Evolutionary conservation across 1,140 invertebrate genomes (phyloP).

Genomic region (Anastatus disparis): DNA sequence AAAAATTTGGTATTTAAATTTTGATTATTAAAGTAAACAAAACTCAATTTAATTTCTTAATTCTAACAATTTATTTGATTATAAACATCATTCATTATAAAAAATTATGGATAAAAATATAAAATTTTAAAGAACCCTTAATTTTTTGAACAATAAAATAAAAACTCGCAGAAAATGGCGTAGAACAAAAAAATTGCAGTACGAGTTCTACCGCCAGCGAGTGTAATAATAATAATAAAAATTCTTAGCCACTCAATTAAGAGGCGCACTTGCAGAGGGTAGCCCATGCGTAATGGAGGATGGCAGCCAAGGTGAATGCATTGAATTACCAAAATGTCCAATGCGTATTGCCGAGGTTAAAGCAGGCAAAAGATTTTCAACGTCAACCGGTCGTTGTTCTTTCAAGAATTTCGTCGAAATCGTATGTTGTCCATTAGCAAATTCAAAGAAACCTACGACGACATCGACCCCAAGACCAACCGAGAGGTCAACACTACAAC

Average conservation of each 20-base stretch:
- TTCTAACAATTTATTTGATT: no score
- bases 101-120: background rate
- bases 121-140: background rate
- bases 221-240: no score
- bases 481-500: background rate
- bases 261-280: slow-evolving; percentile 51
- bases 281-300: slow-evolving; percentile 49
- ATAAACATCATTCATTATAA: no score
- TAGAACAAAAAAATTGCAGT: background rate
- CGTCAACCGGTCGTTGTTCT: slow-evolving; percentile 51
- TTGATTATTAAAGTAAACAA: no score
- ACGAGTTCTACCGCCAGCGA: background rate
- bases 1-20: no score
- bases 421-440: slow-evolving; percentile 55
- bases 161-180: slow-evolving; percentile 6
- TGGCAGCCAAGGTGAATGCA: slow-evolving; percentile 51
- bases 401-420: slow-evolving; percentile 53
- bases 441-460: background rate
- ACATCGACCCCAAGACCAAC: no score
- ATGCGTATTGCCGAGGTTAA: slow-evolving; percentile 48
- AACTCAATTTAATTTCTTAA: no score
- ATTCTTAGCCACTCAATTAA: background rate
- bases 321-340: slow-evolving; percentile 53
- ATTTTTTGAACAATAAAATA: background rate
- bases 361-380: slow-evolving; percentile 44